Evolutionary conservation across 2,797 vertebrate species (phyloP).

Genomic region (Falco rusticolus): DNA sequence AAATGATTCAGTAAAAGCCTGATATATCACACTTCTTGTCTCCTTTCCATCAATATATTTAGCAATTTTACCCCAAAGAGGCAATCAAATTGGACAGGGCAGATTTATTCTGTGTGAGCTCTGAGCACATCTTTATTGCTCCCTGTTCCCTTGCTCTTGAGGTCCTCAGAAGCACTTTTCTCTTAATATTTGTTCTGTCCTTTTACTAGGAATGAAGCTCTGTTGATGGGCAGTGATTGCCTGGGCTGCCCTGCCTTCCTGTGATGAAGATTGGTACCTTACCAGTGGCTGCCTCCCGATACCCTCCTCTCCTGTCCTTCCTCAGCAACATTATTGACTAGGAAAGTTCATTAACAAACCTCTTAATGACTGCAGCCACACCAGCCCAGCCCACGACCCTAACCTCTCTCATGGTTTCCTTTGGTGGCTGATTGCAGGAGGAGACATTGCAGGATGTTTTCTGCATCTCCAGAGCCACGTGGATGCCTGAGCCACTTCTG

Average conservation of each 20-base stretch:
- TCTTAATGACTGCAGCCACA: neutral
- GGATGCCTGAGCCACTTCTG: neutral
- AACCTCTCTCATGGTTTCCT: neutral
- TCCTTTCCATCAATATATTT: conserved; percentile 42
- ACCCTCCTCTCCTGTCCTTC: conserved; percentile 9
- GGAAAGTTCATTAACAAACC: conserved; percentile 52
- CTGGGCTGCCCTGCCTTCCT: conserved; percentile 13
- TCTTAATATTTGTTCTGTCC: conserved; percentile 60
- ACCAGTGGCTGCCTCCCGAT: neutral
- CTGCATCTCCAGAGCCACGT: neutral
- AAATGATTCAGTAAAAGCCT: conserved; percentile 49
- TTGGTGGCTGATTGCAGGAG: neutral
- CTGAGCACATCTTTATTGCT: conserved; percentile 36
- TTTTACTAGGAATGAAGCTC: conserved; percentile 33
- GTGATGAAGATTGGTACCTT: conserved; percentile 20
- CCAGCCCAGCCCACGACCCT: neutral
- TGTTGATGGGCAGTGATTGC: conserved; percentile 60
- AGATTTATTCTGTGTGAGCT: conserved; percentile 58
- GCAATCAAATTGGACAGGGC: neutral
- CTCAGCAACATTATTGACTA: conserved; percentile 30
- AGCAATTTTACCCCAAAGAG: conserved; percentile 55
- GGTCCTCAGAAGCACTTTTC: conserved; percentile 52
- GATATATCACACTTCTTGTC: conserved; percentile 52
- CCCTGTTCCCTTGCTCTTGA: conserved; percentile 13
- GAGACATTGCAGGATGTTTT: neutral